Percentiles rank a stretch among this genome's conserved stretches.
Conservation (phyloP, 2,888 invertebrate genomes). For the Cheilosia impressa region DNA sequence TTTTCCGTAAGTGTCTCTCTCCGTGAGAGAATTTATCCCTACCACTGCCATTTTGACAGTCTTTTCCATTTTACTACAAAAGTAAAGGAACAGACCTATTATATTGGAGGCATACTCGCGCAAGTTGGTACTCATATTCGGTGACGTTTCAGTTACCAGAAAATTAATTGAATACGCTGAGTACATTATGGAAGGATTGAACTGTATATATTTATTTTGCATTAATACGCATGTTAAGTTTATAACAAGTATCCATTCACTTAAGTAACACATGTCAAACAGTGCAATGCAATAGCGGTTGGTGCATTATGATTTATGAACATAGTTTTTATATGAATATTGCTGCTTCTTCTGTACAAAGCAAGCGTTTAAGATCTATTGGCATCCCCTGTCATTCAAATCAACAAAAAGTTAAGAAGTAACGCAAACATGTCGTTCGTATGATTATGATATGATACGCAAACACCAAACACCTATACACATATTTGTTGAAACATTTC, state of each 20-base stretch:
- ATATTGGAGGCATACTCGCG: too few species aligned
- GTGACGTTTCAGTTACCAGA: too few species aligned
- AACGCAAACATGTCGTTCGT: constrained; percentile 1
- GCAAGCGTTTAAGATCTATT: background rate
- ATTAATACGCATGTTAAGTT: background rate
- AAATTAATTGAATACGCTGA: too few species aligned
- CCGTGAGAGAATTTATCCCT: too few species aligned
- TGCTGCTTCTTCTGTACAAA: background rate
- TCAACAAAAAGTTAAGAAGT: constrained; percentile 8
- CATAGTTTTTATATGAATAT: background rate
- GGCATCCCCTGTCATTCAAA: background rate
- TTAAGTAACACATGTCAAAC: background rate
- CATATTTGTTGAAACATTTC: background rate
- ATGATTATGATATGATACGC: background rate
- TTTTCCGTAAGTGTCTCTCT: too few species aligned
- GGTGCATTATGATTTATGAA: background rate
- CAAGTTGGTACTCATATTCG: too few species aligned
- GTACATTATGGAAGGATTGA: too few species aligned
- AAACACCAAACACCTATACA: background rate
- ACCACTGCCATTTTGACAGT: too few species aligned
- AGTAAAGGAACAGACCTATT: too few species aligned
- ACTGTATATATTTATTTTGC: background rate
- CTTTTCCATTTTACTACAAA: too few species aligned
- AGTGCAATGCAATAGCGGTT: too few species aligned
- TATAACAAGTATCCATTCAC: background rate